Conservation (phyloP, 2,113 vertebrate species). For the Hydrochoerus hydrochaeris region DNA sequence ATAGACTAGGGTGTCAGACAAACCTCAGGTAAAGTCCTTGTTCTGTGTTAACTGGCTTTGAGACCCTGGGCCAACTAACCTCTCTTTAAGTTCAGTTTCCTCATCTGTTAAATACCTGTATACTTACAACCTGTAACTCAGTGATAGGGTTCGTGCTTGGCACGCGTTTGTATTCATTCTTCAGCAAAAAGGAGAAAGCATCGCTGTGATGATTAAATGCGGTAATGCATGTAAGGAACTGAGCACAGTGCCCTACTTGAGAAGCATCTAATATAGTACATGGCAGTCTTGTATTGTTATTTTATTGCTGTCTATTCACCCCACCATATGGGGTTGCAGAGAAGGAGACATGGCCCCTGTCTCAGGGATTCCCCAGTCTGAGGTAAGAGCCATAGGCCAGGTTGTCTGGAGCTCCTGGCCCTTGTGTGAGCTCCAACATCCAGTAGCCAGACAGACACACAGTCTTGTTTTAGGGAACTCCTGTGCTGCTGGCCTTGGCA, state of each 20-base stretch:
- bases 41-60: neutral
- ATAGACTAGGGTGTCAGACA: neutral
- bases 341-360: neutral
- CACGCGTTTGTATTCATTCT: neutral
- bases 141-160: neutral
- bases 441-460: neutral
- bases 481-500: neutral
- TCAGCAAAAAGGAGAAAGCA: neutral
- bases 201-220: neutral
- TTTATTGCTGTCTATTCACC: neutral
- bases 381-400: neutral
- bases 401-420: neutral
- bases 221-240: rapidly evolving
- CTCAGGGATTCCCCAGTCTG: neutral
- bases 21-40: neutral
- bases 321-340: neutral
- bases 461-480: neutral
- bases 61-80: neutral
- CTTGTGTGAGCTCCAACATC: neutral
- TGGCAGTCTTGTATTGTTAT: neutral
- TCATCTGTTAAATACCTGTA: neutral
- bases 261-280: neutral
- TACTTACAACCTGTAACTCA: neutral
- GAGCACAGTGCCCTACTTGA: neutral
- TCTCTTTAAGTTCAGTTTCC: neutral